Percentiles rank a stretch among this genome's conserved stretches.
Conservation (phyloP, 2,113 vertebrate genomes). For the Rhinichthys klamathensis region DNA sequence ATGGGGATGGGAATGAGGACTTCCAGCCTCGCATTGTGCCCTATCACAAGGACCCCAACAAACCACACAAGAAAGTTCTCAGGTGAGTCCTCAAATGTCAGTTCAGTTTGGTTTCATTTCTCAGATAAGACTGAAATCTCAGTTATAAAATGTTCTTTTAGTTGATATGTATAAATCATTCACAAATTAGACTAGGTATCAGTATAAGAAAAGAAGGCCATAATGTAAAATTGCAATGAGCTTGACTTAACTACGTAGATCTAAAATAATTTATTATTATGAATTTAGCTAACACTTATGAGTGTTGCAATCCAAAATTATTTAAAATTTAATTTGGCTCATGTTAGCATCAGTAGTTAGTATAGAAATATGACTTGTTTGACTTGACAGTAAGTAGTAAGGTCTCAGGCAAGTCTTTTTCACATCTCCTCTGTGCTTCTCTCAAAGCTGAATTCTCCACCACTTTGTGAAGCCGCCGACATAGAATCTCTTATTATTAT, state of each 20-base stretch:
- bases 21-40: constrained; percentile 88
- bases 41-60: constrained; percentile 89
- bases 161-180: background rate
- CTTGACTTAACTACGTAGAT: background rate
- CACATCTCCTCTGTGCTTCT: background rate
- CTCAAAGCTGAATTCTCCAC: background rate
- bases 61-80: constrained; percentile 92
- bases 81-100: constrained; percentile 74
- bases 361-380: background rate
- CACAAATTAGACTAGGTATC: background rate
- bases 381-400: background rate
- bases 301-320: background rate
- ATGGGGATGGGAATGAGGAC: constrained; percentile 67
- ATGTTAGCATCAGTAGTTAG: background rate
- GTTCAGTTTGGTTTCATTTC: background rate
- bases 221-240: background rate
- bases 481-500: background rate
- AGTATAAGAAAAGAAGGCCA: background rate
- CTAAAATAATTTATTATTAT: background rate
- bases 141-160: background rate
- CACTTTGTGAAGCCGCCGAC: background rate
- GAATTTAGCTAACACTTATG: background rate
- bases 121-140: background rate
- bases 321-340: background rate
- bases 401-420: background rate